phyloP scores from a whole-genome alignment of 1,140 invertebrate species.

The Nasonia longicornis region DNA sequence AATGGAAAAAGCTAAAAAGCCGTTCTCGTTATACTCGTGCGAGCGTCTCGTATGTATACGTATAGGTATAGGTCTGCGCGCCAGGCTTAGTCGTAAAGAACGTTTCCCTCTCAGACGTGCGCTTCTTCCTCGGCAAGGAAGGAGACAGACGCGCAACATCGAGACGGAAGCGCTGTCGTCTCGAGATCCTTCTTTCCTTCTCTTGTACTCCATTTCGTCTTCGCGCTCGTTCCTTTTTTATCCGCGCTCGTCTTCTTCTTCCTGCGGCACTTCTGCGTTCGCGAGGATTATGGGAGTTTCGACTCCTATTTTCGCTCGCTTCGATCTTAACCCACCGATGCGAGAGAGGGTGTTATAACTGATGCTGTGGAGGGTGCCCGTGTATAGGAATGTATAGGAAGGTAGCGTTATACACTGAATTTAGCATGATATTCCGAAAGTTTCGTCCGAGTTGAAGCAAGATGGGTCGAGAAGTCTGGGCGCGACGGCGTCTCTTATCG shows the following conservation, averaged over 20 bases:
- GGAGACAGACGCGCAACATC: conserved; percentile 46
- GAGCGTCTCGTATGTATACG: conserved; percentile 41
- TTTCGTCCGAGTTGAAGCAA: conserved; percentile 33
- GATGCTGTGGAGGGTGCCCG: conserved; percentile 5
- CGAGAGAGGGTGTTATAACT: conserved; percentile 40
- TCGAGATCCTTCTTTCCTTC: conserved; percentile 37
- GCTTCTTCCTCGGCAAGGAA: conserved; percentile 34
- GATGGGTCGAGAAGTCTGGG: conserved; percentile 17
- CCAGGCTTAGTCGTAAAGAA: conserved; percentile 61
- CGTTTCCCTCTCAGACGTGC: conserved; percentile 46
- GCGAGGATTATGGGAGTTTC: conserved; percentile 51
- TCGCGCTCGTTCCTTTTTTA: conserved; percentile 47
- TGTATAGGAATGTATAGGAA: conserved; percentile 39
- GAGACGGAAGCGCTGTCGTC: conserved; percentile 51
- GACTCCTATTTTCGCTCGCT: conserved; percentile 23
- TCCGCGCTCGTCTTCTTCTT: conserved; percentile 47
- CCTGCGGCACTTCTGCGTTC: conserved; percentile 50
- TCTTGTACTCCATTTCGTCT: conserved; percentile 32
- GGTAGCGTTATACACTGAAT: conserved; percentile 47
- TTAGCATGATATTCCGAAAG: conserved; percentile 51
- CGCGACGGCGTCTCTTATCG: conserved; percentile 11
- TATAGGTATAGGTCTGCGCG: conserved; percentile 34
- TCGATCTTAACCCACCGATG: conserved; percentile 51
- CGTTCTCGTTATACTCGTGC: conserved; percentile 56
- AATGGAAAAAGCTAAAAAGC: conserved; percentile 66